These are phyloP conservation scores for Mesochorus sp. DNA, from an alignment of 2,888 invertebrate species.

Conservation along the genomic window DNA sequence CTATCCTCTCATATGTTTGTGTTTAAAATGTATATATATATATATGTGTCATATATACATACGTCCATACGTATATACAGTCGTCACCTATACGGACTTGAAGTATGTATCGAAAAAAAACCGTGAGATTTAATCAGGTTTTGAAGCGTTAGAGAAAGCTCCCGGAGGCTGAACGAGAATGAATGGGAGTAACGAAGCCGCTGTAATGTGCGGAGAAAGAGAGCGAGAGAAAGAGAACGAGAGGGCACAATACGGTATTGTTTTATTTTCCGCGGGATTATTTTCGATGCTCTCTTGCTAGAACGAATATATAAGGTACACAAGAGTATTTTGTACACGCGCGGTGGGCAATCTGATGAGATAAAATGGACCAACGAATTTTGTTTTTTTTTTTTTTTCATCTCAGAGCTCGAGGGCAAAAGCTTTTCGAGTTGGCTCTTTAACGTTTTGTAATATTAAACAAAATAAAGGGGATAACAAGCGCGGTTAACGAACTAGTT, in stretches of 20 bases:
- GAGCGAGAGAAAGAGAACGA: too few relatives aligned
- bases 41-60: too few relatives aligned
- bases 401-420: neutral
- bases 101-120: constrained; percentile 51
- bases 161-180: constrained; percentile 14
- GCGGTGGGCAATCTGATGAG: neutral
- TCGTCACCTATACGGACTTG: neutral
- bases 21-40: neutral
- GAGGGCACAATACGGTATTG: neutral
- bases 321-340: neutral
- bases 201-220: constrained; percentile 31
- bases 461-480: neutral
- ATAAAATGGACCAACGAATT: neutral
- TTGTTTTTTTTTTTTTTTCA: neutral
- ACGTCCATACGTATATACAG: neutral
- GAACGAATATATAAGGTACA: neutral
- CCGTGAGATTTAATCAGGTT: constrained; percentile 57
- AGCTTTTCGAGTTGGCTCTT: neutral
- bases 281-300: neutral
- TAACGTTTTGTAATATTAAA: neutral
- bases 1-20: constrained; percentile 14
- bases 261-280: constrained; percentile 17
- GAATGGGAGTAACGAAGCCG: constrained; percentile 46
- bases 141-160: constrained; percentile 28
- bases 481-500: too few relatives aligned